These are phyloP conservation scores for Pristionchus arcanus DNA, from an alignment of 2,888 invertebrate genomes.

Conservation along the genomic window DNA sequence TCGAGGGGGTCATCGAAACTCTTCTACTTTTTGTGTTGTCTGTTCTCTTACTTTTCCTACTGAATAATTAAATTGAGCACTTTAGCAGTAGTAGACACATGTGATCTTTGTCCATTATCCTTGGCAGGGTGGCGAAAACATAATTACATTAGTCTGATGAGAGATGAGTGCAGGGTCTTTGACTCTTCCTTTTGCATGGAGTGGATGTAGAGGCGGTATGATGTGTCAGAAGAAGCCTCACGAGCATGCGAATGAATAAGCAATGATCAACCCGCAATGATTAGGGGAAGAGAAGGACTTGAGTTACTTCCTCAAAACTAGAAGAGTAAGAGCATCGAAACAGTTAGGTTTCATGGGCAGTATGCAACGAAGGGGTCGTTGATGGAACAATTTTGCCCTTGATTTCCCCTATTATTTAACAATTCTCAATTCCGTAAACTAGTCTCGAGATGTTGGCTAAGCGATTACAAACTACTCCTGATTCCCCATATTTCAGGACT, in stretches of 20 bases:
- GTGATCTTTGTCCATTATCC: not conserved
- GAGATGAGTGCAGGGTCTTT: not conserved
- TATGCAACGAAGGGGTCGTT: not conserved
- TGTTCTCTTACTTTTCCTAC: not conserved
- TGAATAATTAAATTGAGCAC: not conserved
- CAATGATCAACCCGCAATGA: not conserved
- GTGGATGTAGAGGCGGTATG: not conserved
- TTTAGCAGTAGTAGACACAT: too few relatives aligned
- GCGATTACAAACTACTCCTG: too few relatives aligned
- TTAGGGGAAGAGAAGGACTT: not conserved
- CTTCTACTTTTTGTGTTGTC: not conserved
- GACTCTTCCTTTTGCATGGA: not conserved
- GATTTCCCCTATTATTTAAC: too few relatives aligned
- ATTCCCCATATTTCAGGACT: slow-evolving; percentile 40
- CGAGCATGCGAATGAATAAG: not conserved
- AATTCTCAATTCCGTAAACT: too few relatives aligned
- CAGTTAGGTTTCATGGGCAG: not conserved
- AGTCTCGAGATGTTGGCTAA: not conserved
- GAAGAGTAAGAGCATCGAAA: not conserved
- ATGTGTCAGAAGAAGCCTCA: not conserved
- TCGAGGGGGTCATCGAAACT: not conserved
- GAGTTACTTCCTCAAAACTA: not conserved
- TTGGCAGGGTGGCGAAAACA: not conserved
- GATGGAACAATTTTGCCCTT: not conserved
- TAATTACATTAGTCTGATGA: slow-evolving; percentile 10